Evolutionary conservation across 2,797 vertebrate genomes (phyloP).

Genomic region (Ambastaia sidthimunki): DNA sequence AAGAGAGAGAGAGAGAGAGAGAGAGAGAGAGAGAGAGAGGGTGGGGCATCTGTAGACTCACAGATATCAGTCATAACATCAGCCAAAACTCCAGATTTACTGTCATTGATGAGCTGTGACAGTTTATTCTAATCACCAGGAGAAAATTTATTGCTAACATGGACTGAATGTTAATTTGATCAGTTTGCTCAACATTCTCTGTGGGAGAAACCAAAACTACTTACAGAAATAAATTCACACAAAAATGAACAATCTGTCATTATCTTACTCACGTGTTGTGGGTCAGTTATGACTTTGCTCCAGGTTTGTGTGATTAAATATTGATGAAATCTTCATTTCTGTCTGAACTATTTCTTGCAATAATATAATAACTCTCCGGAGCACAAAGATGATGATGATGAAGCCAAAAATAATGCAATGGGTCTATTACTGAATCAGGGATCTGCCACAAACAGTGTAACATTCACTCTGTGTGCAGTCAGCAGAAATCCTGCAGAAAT

Average conservation of each 20-base stretch:
- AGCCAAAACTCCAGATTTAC: conserved; percentile 32
- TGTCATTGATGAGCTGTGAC: conserved; percentile 18
- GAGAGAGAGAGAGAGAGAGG: conserved; percentile 4
- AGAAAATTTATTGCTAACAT: not conserved
- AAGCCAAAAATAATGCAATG: conserved; percentile 47
- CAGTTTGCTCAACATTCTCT: not conserved
- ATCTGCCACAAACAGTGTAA: conserved; percentile 32
- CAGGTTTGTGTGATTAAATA: too few relatives aligned
- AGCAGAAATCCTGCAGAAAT: too few relatives aligned
- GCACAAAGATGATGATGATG: conserved; percentile 18
- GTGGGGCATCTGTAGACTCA: conserved; percentile 44
- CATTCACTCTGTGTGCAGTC: not conserved
- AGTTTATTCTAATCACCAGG: not conserved
- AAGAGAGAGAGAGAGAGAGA: conserved; percentile 7
- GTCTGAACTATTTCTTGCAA: not conserved
- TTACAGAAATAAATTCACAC: too few relatives aligned
- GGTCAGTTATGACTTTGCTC: too few relatives aligned
- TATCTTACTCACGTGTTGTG: too few relatives aligned
- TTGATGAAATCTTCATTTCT: not conserved
- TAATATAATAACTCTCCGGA: not conserved
- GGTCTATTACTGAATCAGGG: conserved; percentile 26
- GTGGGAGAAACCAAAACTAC: too few relatives aligned
- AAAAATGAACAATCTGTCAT: too few relatives aligned
- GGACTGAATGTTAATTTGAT: not conserved
- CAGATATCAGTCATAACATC: conserved; percentile 36